These are phyloP conservation scores for Rhincodon typus DNA, from an alignment of 2,797 vertebrate species.

Conservation along the genomic window DNA sequence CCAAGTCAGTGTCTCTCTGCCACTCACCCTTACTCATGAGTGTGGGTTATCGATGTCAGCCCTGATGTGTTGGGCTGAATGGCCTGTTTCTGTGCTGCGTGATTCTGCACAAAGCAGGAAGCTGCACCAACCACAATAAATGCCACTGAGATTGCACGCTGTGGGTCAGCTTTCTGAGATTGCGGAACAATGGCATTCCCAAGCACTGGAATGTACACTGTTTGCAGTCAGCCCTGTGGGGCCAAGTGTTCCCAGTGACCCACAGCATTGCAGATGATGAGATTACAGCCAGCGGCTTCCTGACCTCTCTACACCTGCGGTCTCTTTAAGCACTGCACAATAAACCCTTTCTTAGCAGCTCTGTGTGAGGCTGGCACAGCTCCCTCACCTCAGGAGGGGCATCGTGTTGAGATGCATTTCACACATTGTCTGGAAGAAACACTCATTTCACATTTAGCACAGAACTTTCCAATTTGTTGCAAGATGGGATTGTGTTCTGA, in stretches of 20 bases:
- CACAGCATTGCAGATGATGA: background rate
- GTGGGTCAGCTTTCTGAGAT: background rate
- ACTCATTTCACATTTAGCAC: background rate
- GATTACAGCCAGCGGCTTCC: background rate
- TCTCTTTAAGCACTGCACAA: background rate
- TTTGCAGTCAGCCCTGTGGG: no score
- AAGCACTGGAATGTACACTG: background rate
- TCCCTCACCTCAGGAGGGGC: background rate
- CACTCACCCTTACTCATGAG: no score
- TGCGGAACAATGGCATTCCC: background rate
- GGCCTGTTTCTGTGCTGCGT: background rate
- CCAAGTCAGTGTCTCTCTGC: no score
- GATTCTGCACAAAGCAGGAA: background rate
- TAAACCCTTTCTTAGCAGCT: background rate
- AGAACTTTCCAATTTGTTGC: background rate
- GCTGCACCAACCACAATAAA: background rate
- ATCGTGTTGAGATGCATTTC: background rate
- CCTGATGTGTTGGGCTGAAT: background rate
- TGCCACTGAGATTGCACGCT: background rate
- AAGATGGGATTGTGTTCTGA: background rate
- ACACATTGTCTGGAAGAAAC: background rate
- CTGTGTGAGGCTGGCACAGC: background rate
- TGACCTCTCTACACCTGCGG: background rate
- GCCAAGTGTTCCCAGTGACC: background rate
- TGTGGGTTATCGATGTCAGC: background rate